Percentiles rank a stretch among this genome's conserved stretches.
phyloP scores from a whole-genome alignment of 2,888 invertebrate species.

The Beris morrisii region DNA sequence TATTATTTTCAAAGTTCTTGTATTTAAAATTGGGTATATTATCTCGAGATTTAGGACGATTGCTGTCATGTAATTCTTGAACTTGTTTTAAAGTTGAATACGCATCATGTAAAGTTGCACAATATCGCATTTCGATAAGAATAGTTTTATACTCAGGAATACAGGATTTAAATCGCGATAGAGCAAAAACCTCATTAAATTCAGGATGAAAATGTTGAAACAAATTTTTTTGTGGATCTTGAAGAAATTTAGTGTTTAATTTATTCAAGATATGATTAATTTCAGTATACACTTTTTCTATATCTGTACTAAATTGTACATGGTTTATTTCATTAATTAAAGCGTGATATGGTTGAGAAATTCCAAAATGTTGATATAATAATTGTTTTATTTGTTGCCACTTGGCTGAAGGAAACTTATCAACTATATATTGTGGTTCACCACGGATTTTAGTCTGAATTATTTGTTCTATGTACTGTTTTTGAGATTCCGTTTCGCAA shows the following conservation, averaged over 20 bases:
- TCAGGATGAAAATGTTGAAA: too few relatives aligned
- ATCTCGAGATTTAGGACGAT: background rate
- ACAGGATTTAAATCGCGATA: constrained; percentile 10
- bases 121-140: constrained; percentile 9
- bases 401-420: constrained; percentile 2
- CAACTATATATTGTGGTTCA: background rate
- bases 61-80: constrained; percentile 10
- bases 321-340: constrained; percentile 10
- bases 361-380: constrained; percentile 2
- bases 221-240: too few relatives aligned
- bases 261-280: constrained; percentile 2
- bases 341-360: constrained; percentile 9
- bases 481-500: background rate
- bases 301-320: constrained; percentile 1
- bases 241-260: constrained; percentile 9
- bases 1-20: too few relatives aligned
- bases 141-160: constrained; percentile 18
- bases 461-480: background rate
- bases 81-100: background rate
- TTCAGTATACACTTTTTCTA: background rate
- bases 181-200: too few relatives aligned
- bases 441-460: too few relatives aligned
- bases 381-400: constrained; percentile 14
- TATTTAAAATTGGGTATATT: background rate
- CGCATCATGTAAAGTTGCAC: background rate